phyloP scores from a whole-genome alignment of 2,888 invertebrate genomes.

The Megamerina dolium region DNA sequence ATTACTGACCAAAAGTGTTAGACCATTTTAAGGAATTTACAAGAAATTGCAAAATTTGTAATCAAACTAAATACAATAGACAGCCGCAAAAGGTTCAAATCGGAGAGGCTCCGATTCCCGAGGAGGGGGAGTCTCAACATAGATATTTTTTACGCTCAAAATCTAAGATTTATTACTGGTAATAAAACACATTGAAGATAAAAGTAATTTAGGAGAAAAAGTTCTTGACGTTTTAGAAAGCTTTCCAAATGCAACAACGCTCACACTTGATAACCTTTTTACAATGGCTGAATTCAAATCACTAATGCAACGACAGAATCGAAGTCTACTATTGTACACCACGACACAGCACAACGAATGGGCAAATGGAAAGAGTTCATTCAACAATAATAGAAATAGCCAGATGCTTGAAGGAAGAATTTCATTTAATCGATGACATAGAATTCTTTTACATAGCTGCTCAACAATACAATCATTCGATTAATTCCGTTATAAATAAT shows the following conservation, averaged over 20 bases:
- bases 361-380: too few species aligned
- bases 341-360: slow-evolving; percentile 10
- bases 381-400: too few species aligned
- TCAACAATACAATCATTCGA: too few species aligned
- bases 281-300: slow-evolving; percentile 14
- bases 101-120: slow-evolving; percentile 15
- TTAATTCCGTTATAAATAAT: slow-evolving; percentile 8
- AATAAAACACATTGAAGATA: slow-evolving; percentile 16
- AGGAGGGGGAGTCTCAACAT: slow-evolving; percentile 13
- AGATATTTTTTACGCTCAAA: slow-evolving; percentile 15
- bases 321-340: slow-evolving; percentile 13
- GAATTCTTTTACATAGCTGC: too few species aligned
- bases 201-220: too few species aligned
- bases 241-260: slow-evolving; percentile 11
- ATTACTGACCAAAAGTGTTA: slow-evolving; percentile 6
- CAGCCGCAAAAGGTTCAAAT: slow-evolving; percentile 14
- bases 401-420: too few species aligned
- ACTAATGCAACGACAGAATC: slow-evolving; percentile 13
- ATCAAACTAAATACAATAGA: slow-evolving; percentile 15
- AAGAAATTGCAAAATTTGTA: slow-evolving; percentile 14
- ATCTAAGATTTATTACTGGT: slow-evolving; percentile 11
- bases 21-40: slow-evolving; percentile 12
- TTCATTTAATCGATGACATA: too few species aligned
- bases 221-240: too few species aligned
- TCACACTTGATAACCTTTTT: slow-evolving; percentile 13